phyloP scores from a whole-genome alignment of 1,140 invertebrate species.

The Dinothrombium tinctorium region DNA sequence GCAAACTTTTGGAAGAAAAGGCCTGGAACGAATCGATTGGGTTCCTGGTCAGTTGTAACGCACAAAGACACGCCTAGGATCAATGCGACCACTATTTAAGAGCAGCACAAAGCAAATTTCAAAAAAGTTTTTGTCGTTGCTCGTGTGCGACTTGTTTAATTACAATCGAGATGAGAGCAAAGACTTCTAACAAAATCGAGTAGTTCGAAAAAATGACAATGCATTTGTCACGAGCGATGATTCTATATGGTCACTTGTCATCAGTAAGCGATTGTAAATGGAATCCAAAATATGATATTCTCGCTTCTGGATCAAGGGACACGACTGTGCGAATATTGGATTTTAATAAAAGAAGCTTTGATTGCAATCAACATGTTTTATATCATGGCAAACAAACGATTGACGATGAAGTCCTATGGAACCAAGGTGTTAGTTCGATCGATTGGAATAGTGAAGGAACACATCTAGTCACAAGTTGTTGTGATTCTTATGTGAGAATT shows the following conservation, averaged over 20 bases:
- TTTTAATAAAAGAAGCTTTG: slow-evolving; percentile 55
- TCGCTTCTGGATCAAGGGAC: slow-evolving; percentile 89
- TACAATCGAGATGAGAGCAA: too few relatives aligned
- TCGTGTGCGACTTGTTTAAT: too few relatives aligned
- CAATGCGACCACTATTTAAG: too few relatives aligned
- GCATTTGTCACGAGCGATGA: slow-evolving; percentile 73
- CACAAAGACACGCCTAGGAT: too few relatives aligned
- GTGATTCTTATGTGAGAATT: slow-evolving; percentile 91
- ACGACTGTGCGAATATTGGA: slow-evolving; percentile 97
- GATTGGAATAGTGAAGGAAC: slow-evolving; percentile 98
- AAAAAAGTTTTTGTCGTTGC: too few relatives aligned
- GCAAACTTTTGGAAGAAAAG: too few relatives aligned
- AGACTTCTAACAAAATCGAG: not conserved
- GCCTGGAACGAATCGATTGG: too few relatives aligned
- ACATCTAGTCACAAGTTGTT: slow-evolving; percentile 83
- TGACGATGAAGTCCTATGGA: slow-evolving; percentile 87
- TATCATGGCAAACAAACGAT: slow-evolving; percentile 91
- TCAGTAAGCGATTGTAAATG: slow-evolving; percentile 99
- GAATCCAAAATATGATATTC: slow-evolving; percentile 86
- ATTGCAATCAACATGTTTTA: slow-evolving; percentile 60
- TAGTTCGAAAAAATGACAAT: slow-evolving; percentile 49
- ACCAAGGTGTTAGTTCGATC: slow-evolving; percentile 94
- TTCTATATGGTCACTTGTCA: slow-evolving; percentile 82
- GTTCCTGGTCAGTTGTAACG: too few relatives aligned
- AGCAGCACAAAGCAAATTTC: too few relatives aligned